phyloP scores from a whole-genome alignment of 2,797 vertebrate species.

The Enteromius mattozi region DNA sequence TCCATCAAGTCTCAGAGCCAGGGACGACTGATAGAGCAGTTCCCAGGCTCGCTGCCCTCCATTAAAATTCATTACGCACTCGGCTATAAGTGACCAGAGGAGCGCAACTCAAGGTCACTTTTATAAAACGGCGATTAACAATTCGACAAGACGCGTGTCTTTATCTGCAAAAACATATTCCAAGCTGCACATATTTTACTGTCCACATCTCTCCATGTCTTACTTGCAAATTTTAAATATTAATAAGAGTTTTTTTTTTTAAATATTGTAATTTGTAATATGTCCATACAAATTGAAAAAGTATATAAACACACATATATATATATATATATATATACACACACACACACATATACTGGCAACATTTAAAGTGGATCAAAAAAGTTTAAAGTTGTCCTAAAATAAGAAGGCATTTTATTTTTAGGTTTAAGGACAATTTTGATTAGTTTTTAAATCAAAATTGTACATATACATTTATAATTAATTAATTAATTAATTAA shows the following conservation, averaged over 20 bases:
- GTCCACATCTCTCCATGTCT: neutral
- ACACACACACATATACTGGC: too few relatives aligned
- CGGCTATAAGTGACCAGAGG: conserved; percentile 5
- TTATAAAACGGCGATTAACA: conserved; percentile 7
- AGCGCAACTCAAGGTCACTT: conserved; percentile 28
- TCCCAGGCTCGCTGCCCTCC: conserved; percentile 15
- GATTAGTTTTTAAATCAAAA: too few relatives aligned
- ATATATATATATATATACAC: too few relatives aligned
- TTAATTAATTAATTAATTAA: too few relatives aligned
- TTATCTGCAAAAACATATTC: neutral
- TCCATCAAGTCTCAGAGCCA: conserved; percentile 14
- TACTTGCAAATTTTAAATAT: neutral
- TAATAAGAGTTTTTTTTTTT: neutral
- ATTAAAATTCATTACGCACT: conserved; percentile 34
- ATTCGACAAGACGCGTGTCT: neutral
- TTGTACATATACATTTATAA: too few relatives aligned
- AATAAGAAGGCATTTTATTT: too few relatives aligned
- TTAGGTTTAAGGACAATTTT: too few relatives aligned
- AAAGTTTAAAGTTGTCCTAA: too few relatives aligned
- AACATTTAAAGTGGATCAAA: too few relatives aligned
- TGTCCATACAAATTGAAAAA: neutral
- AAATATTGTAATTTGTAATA: neutral
- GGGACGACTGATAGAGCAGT: conserved; percentile 24
- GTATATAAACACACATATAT: too few relatives aligned
- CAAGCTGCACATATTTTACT: neutral